Evolutionary conservation across 2,888 invertebrate species (phyloP).

Genomic region (Ochropleura plecta): DNA sequence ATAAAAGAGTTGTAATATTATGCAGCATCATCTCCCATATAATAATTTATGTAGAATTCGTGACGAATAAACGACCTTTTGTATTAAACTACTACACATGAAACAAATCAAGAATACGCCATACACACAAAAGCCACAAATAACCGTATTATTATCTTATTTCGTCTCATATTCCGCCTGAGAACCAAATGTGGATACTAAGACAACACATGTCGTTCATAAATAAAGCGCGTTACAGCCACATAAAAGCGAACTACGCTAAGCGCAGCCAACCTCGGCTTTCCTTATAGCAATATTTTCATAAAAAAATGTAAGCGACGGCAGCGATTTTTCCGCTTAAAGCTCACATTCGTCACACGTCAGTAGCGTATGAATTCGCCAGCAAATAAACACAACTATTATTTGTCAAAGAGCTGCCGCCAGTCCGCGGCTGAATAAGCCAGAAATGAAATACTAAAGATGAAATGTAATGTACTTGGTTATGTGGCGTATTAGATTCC

Average conservation of each 20-base stretch:
- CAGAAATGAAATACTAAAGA: slow-evolving; percentile 35
- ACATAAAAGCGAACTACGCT: slow-evolving; percentile 59
- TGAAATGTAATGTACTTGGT: slow-evolving; percentile 30
- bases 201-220: slow-evolving; percentile 59
- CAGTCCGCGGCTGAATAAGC: slow-evolving; percentile 39
- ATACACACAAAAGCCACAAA: slow-evolving; percentile 13
- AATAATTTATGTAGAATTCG: background rate
- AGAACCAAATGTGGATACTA: slow-evolving; percentile 36
- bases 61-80: background rate
- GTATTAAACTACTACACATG: background rate
- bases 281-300: slow-evolving; percentile 69
- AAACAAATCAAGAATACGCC: slow-evolving; percentile 1
- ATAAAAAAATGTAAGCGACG: slow-evolving; percentile 72
- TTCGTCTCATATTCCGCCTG: slow-evolving; percentile 24
- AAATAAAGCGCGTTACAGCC: slow-evolving; percentile 56
- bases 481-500: background rate
- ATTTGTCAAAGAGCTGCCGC: slow-evolving; percentile 69
- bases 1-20: too few species aligned
- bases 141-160: slow-evolving; percentile 49
- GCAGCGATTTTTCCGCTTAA: slow-evolving; percentile 72
- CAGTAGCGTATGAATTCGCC: slow-evolving; percentile 75
- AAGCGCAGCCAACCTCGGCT: slow-evolving; percentile 59
- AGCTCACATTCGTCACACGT: slow-evolving; percentile 77
- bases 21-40: background rate
- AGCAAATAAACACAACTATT: slow-evolving; percentile 74